phyloP scores from a whole-genome alignment of 2,888 invertebrate species.

The Philonicus albiceps region DNA sequence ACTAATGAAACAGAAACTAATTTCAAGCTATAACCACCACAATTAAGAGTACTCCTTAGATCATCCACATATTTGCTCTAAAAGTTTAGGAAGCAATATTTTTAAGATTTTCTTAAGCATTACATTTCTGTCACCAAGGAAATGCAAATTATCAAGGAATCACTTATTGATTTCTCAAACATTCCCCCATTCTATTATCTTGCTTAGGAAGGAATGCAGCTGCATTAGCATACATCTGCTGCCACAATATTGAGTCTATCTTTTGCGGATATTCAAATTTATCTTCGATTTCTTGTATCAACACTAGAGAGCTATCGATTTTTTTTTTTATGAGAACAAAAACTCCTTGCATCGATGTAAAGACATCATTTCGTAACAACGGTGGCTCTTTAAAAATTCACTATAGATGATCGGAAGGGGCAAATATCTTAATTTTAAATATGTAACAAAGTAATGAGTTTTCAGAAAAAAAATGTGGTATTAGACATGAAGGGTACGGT shows the following conservation, averaged over 20 bases:
- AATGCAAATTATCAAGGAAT: background rate
- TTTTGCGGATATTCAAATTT: background rate
- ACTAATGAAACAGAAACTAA: too few species aligned
- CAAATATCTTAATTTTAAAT: too few species aligned
- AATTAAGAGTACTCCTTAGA: too few species aligned
- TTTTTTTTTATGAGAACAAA: background rate
- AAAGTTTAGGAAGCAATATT: too few species aligned
- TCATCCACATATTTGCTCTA: too few species aligned
- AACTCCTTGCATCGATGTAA: background rate
- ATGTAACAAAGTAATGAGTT: too few species aligned
- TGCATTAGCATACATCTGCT: background rate
- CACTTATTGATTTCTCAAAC: background rate
- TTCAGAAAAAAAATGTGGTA: background rate
- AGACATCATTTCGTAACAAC: too few species aligned
- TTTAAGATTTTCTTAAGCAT: background rate
- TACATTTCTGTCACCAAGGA: background rate
- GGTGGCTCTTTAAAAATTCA: too few species aligned
- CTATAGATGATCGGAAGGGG: too few species aligned
- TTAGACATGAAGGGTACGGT: background rate
- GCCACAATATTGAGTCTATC: background rate
- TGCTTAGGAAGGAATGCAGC: background rate
- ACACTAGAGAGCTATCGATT: background rate
- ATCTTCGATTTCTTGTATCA: background rate
- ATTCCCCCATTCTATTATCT: background rate
- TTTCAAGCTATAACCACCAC: too few species aligned